These are phyloP conservation scores for Formica selysi DNA, from an alignment of 1,140 invertebrate genomes.

Conservation along the genomic window DNA sequence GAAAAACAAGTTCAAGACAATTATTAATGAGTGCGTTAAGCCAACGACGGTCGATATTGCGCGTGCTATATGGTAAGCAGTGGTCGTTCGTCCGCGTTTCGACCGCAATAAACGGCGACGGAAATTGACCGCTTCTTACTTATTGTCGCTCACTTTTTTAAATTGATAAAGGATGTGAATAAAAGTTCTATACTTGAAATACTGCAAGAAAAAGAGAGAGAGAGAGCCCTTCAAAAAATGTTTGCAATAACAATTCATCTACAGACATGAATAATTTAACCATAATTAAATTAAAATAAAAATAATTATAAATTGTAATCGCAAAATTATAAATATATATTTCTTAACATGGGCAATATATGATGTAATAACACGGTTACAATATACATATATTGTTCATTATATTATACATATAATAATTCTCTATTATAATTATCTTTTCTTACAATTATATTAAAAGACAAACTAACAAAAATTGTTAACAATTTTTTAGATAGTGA, in stretches of 20 bases:
- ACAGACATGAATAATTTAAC: background rate
- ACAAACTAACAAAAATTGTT: background rate
- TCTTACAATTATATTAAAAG: background rate
- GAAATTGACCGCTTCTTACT: constrained; percentile 58
- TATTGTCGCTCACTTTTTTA: constrained; percentile 21
- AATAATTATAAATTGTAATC: constrained; percentile 32
- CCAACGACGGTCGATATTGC: constrained; percentile 9
- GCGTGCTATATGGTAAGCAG: background rate
- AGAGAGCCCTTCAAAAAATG: background rate
- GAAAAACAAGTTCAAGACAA: constrained; percentile 8
- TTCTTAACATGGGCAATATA: too few species aligned
- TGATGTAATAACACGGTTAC: background rate
- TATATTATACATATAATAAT: background rate
- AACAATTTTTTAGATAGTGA: background rate
- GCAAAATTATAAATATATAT: background rate
- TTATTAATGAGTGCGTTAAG: constrained; percentile 55
- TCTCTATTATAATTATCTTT: background rate
- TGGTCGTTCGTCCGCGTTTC: background rate
- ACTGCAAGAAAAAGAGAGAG: background rate
- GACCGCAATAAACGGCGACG: background rate
- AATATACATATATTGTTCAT: background rate
- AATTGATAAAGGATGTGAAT: background rate
- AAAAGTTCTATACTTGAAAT: background rate
- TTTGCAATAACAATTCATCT: background rate
- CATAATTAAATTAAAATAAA: background rate